Evolutionary conservation across 2,888 invertebrate genomes (phyloP), one percentile per base, ranked within the genome.

Genomic region (Patella pellucida): DNA sequence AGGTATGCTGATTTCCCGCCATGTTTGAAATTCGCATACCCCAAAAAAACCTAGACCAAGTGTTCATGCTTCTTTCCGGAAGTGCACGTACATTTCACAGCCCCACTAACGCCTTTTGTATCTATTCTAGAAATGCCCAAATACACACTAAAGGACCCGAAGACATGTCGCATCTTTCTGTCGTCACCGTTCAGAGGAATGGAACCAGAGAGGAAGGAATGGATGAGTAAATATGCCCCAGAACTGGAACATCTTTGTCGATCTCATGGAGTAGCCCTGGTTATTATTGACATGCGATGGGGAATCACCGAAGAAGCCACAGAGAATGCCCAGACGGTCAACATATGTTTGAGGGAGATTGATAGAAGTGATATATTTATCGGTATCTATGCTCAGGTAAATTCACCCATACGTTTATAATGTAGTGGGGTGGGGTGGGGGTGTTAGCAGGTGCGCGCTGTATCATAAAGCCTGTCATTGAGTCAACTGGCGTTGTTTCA

Each of bases 111-210:
- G n/a, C n/a, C n/a, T 41, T 41, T 62, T 23, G 19, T 19, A 23
- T 19, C 16, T 14, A 2, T 50, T 50, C n/a, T 15, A 51, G 41
- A 41, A n/a, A 54, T 50, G 54, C 12, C 27, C 1, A 74, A 74
- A 70, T 50, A 76, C 27, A 78, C 79, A 74, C 74, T 87, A n/a
- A 82, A 81, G 52, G 85, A 87, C 31, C 81, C 82, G 11, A 68
- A 76, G 51, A 80, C 83, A 27, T 85, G 84, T 62, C 81, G 87
- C 41, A 83, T 88, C 41, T 88, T 88, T 74, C 86, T 87, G 77
- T 88, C 88, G 1, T 88, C 88, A 1, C 88, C 90, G 16, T 89
- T 91, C 73, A 90, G 90, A 72, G 88, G 90, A 5, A 86, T 91
- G 84, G 87, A 89, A 19, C 90, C 87, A 12, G 86, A 92, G 70